Conservation (phyloP, 2,888 invertebrate species). For the Tenthredo livida region DNA sequence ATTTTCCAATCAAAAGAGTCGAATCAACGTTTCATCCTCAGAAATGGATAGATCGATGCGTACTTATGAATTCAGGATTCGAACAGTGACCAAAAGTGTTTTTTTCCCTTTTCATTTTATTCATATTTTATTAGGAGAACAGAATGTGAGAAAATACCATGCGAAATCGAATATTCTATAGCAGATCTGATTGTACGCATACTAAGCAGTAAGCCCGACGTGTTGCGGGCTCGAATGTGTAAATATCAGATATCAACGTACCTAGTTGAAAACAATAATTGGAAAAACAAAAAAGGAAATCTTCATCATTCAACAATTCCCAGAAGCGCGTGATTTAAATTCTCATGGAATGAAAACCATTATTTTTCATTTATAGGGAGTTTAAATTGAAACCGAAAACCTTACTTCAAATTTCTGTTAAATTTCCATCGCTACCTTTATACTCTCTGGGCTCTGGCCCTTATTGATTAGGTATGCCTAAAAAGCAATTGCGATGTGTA, state of each 20-base stretch:
- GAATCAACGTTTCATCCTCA: not conserved
- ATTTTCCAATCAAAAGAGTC: not conserved
- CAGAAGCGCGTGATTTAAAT: conserved; percentile 1
- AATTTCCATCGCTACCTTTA: not conserved
- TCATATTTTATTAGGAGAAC: not conserved
- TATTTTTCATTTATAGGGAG: not conserved
- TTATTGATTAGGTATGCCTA: not conserved
- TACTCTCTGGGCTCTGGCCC: not conserved
- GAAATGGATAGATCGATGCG: not conserved
- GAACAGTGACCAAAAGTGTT: not conserved
- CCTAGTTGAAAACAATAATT: not conserved
- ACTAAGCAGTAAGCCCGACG: not conserved
- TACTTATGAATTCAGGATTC: not conserved
- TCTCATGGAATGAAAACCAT: not conserved
- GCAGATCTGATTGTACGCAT: not conserved
- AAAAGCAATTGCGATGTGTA: not conserved
- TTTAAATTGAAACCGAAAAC: not conserved
- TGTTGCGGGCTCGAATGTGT: not conserved
- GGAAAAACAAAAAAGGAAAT: not conserved
- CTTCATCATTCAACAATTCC: conserved; percentile 4
- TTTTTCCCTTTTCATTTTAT: not conserved
- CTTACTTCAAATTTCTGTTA: not conserved
- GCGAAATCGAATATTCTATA: not conserved
- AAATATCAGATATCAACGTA: conserved; percentile 9
- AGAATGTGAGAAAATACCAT: not conserved